phyloP scores from a whole-genome alignment of 1,140 invertebrate genomes.

The Tribolium castaneum region DNA sequence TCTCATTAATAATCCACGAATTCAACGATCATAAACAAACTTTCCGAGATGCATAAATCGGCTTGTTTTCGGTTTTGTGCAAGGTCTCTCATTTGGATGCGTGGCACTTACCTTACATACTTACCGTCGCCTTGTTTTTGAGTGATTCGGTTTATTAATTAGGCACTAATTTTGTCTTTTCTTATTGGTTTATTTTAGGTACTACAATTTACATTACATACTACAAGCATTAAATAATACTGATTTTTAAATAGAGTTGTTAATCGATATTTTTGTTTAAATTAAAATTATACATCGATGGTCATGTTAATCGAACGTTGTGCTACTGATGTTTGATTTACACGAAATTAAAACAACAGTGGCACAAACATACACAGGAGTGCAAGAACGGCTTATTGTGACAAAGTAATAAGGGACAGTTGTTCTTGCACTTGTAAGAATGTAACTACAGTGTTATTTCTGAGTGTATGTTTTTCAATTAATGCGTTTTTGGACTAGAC shows the following conservation, averaged over 20 bases:
- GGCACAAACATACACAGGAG: neutral
- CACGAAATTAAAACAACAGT: constrained; percentile 19
- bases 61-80: neutral
- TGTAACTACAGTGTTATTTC: neutral
- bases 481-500: constrained; percentile 26
- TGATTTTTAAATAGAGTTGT: constrained; percentile 34
- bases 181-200: constrained; percentile 30
- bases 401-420: neutral
- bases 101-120: neutral
- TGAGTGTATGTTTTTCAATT: constrained; percentile 30
- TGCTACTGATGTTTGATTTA: constrained; percentile 21
- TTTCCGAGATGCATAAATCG: neutral
- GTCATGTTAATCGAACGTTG: constrained; percentile 10
- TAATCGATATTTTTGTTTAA: constrained; percentile 17
- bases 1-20: constrained; percentile 25
- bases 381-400: neutral
- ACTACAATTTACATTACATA: constrained; percentile 35
- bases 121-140: neutral
- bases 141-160: constrained; percentile 7
- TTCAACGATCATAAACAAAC: constrained; percentile 22
- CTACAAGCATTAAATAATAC: constrained; percentile 41
- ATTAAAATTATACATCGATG: constrained; percentile 31
- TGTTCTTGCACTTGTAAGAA: neutral
- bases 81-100: neutral
- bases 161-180: constrained; percentile 21